Evolutionary conservation across 2,797 vertebrate species (phyloP).

Genomic region (Ispidina picta): DNA sequence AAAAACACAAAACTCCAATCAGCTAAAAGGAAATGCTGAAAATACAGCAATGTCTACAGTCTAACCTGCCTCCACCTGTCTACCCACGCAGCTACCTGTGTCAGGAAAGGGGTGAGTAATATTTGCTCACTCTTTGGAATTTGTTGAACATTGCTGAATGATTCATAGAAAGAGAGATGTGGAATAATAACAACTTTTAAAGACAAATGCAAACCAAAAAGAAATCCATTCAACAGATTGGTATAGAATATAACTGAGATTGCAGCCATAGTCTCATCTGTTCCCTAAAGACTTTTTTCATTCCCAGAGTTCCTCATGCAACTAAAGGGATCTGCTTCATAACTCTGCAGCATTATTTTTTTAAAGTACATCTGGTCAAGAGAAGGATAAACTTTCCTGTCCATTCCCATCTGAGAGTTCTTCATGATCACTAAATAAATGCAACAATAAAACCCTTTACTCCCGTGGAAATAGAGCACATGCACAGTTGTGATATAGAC

Average conservation of each 20-base stretch:
- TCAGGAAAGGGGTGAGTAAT: constrained; percentile 50
- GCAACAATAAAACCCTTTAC: background rate
- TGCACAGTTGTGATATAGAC: background rate
- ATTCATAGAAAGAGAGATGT: constrained; percentile 14
- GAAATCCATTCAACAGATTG: background rate
- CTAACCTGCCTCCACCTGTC: constrained; percentile 59
- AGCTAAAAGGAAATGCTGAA: constrained; percentile 7
- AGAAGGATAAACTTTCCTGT: background rate
- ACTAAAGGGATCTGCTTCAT: background rate
- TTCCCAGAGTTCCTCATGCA: background rate
- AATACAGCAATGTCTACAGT: constrained; percentile 7
- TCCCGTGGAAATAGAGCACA: background rate
- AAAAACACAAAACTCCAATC: constrained; percentile 7
- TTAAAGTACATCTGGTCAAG: background rate
- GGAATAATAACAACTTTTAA: background rate
- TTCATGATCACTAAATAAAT: background rate
- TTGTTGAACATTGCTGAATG: constrained; percentile 22
- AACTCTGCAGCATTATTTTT: background rate
- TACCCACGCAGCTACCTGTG: background rate
- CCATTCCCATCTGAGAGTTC: background rate
- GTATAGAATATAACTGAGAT: background rate
- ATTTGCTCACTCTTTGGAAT: constrained; percentile 31
- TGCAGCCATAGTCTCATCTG: background rate
- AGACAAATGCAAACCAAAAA: constrained; percentile 11
- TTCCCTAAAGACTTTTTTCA: background rate